Conservation (phyloP, 1,140 invertebrate species). For the Meloidogyne chitwoodi region DNA sequence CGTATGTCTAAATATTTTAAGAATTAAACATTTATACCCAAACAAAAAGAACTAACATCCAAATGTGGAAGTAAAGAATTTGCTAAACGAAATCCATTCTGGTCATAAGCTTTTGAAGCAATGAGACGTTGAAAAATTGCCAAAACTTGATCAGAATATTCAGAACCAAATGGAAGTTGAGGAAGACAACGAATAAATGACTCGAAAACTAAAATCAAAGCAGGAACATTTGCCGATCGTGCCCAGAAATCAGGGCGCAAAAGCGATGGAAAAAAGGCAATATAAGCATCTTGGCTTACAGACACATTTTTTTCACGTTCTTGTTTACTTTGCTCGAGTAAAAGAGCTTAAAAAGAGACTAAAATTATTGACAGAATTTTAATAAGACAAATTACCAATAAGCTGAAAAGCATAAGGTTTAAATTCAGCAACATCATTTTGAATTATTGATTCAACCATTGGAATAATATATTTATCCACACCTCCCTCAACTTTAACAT, state of each 20-base stretch:
- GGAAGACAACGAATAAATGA: slow-evolving; percentile 69
- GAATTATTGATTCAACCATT: slow-evolving; percentile 39
- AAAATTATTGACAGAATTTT: background rate
- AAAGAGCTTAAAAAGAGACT: slow-evolving; percentile 66
- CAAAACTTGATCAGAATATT: slow-evolving; percentile 69
- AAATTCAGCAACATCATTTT: slow-evolving; percentile 69
- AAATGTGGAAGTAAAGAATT: slow-evolving; percentile 34
- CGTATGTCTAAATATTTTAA: background rate
- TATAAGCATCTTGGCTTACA: slow-evolving; percentile 72
- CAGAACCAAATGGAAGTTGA: slow-evolving; percentile 10
- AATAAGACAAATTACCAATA: slow-evolving; percentile 61
- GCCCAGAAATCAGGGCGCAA: slow-evolving; percentile 85
- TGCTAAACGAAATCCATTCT: slow-evolving; percentile 83
- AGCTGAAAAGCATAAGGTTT: slow-evolving; percentile 96
- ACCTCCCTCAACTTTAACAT: slow-evolving; percentile 12
- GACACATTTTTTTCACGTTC: slow-evolving; percentile 43
- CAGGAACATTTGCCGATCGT: slow-evolving; percentile 81
- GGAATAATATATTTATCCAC: slow-evolving; percentile 31
- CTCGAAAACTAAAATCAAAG: slow-evolving; percentile 79
- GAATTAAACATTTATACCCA: slow-evolving; percentile 3
- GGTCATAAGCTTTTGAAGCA: slow-evolving; percentile 87
- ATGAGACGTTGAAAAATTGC: slow-evolving; percentile 94
- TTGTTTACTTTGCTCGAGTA: slow-evolving; percentile 75
- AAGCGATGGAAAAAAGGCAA: slow-evolving; percentile 80
- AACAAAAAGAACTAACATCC: slow-evolving; percentile 21